phyloP scores from a whole-genome alignment of 2,888 invertebrate genomes.

The Eulithis prunata region DNA sequence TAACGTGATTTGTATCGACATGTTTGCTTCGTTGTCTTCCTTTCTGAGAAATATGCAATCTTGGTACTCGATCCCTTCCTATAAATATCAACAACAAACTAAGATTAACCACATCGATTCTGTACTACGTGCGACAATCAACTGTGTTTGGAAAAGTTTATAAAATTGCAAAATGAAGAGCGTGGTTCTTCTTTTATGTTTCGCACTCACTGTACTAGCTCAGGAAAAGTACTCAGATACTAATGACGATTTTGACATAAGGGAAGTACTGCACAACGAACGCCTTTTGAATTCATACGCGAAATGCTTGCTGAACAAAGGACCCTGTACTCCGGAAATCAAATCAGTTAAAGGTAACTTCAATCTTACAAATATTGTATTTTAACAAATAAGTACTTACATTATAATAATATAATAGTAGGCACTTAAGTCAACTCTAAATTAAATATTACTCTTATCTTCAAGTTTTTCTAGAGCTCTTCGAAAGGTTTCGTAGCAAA shows the following conservation, averaged over 20 bases:
- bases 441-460: neutral
- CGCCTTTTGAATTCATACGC: conserved; percentile 87
- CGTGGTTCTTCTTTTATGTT: conserved; percentile 52
- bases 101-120: conserved; percentile 41
- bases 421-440: neutral
- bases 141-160: conserved; percentile 17
- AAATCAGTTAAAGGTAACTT: conserved; percentile 87
- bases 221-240: conserved; percentile 84
- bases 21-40: conserved; percentile 46
- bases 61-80: conserved; percentile 39
- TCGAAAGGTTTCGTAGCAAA: conserved; percentile 76
- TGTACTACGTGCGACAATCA: conserved; percentile 29
- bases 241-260: conserved; percentile 87
- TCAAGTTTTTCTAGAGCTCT: conserved; percentile 38
- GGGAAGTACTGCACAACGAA: conserved; percentile 87
- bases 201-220: conserved; percentile 56
- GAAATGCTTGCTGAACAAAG: conserved; percentile 87
- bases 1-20: conserved; percentile 48
- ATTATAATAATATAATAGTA: too few species aligned
- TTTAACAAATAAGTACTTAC: neutral
- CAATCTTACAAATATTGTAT: conserved; percentile 4
- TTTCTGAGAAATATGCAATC: conserved; percentile 44
- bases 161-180: conserved; percentile 59
- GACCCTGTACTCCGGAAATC: conserved; percentile 89
- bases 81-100: conserved; percentile 51